Conservation (phyloP, 2,113 vertebrate genomes). For the Burhinus oedicnemus region DNA sequence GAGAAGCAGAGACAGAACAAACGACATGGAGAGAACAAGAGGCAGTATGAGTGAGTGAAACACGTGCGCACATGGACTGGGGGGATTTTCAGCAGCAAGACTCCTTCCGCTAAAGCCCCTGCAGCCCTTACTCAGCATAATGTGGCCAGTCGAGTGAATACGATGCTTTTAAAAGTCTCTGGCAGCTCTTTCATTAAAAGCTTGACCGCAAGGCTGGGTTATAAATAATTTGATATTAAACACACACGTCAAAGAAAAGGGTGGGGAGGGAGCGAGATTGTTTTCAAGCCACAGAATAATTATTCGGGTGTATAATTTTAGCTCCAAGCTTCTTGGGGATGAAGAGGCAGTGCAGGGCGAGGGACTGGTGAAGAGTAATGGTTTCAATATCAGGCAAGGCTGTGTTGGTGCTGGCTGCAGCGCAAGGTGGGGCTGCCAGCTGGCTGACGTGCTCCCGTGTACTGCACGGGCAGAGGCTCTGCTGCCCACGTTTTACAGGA, state of each 20-base stretch:
- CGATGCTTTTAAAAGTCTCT: conserved; percentile 44
- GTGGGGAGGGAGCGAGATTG: conserved; percentile 19
- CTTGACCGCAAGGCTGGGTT: conserved; percentile 34
- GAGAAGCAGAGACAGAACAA: background rate
- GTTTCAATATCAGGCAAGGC: conserved; percentile 46
- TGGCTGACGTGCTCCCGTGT: background rate
- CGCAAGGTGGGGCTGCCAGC: conserved; percentile 43
- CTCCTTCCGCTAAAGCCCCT: background rate
- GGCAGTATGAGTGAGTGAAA: background rate
- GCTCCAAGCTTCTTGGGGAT: conserved; percentile 30
- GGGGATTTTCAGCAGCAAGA: conserved; percentile 13
- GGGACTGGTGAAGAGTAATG: conserved; percentile 42
- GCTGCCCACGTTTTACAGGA: background rate
- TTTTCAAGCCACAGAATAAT: conserved; percentile 63
- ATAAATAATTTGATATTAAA: conserved; percentile 74
- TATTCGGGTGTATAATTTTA: conserved; percentile 61
- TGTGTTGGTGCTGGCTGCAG: conserved; percentile 27
- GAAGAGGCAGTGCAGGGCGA: background rate
- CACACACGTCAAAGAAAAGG: conserved; percentile 34
- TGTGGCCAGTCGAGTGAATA: conserved; percentile 30
- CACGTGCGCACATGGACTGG: background rate
- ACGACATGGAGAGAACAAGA: background rate
- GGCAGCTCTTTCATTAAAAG: conserved; percentile 60
- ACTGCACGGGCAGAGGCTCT: background rate
- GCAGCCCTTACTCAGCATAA: conserved; percentile 59